Conservation (phyloP, 1,140 invertebrate genomes). For the Papilio aristodemus region DNA sequence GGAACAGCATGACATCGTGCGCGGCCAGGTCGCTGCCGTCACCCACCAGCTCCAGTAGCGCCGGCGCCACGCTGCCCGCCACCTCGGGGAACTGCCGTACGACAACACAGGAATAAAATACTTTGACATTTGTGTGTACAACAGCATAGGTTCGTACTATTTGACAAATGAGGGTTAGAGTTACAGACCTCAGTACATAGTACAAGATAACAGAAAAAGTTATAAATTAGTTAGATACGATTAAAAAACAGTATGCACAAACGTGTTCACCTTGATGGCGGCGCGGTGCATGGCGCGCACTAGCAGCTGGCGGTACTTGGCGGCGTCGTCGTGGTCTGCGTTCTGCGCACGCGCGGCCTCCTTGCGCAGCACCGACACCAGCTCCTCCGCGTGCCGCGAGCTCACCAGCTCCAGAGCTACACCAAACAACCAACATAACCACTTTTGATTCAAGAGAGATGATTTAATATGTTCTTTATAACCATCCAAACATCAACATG, state of each 20-base stretch:
- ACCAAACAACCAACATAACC: slow-evolving; percentile 20
- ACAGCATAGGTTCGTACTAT: too few relatives aligned
- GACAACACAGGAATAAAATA: not conserved
- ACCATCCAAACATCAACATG: too few relatives aligned
- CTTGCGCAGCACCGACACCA: slow-evolving; percentile 96
- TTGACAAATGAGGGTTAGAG: too few relatives aligned
- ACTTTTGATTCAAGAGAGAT: not conserved
- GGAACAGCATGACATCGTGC: slow-evolving; percentile 95
- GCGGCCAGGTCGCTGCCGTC: slow-evolving; percentile 97
- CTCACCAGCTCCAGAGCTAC: slow-evolving; percentile 95
- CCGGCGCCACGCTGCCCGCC: slow-evolving; percentile 94
- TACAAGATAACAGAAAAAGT: too few relatives aligned
- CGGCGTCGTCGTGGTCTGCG: slow-evolving; percentile 96
- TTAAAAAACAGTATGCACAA: too few relatives aligned
- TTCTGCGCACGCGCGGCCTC: slow-evolving; percentile 96
- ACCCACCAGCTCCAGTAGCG: slow-evolving; percentile 97
- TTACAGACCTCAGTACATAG: too few relatives aligned
- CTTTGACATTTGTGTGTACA: too few relatives aligned
- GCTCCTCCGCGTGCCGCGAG: slow-evolving; percentile 96
- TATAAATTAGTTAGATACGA: too few relatives aligned
- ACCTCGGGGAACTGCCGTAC: slow-evolving; percentile 94
- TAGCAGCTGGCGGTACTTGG: slow-evolving; percentile 96
- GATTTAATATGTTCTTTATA: too few relatives aligned
- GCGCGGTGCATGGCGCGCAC: slow-evolving; percentile 97
- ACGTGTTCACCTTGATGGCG: slow-evolving; percentile 88